Conservation (phyloP, 2,888 invertebrate genomes). For the Nymphalis urticae region DNA sequence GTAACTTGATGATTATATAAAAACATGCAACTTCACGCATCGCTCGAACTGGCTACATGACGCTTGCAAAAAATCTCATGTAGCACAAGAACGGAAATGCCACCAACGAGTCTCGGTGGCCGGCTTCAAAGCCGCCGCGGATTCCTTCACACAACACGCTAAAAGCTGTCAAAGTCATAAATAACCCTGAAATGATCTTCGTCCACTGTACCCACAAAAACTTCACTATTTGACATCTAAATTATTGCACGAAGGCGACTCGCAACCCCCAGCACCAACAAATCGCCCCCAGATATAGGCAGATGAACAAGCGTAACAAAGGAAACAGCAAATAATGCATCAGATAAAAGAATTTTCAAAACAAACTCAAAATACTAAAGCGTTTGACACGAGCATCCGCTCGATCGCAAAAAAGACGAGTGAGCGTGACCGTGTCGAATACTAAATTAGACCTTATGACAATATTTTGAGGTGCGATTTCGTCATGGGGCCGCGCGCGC, state of each 20-base stretch:
- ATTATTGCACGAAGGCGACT: conserved; percentile 75
- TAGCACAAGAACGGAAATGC: conserved; percentile 71
- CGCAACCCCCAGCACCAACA: conserved; percentile 68
- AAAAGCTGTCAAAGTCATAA: conserved; percentile 75
- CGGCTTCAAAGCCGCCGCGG: conserved; percentile 70
- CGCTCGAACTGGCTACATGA: conserved; percentile 35
- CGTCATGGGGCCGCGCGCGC: conserved; percentile 62
- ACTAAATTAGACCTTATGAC: conserved; percentile 65
- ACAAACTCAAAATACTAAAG: conserved; percentile 82
- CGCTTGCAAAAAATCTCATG: conserved; percentile 48
- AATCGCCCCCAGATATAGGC: conserved; percentile 67
- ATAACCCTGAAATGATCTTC: conserved; percentile 76
- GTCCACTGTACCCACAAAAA: conserved; percentile 65
- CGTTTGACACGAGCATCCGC: conserved; percentile 83
- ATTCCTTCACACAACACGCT: conserved; percentile 70
- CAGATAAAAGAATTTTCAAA: conserved; percentile 83
- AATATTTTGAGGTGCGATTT: conserved; percentile 71
- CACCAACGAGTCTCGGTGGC: conserved; percentile 66
- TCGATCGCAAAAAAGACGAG: conserved; percentile 69
- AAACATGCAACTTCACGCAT: conserved; percentile 33
- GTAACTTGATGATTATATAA: conserved; percentile 32
- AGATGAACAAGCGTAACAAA: conserved; percentile 76
- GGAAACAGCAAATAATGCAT: conserved; percentile 76
- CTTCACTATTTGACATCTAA: conserved; percentile 79
- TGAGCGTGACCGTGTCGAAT: conserved; percentile 60